Percentiles rank a stretch among this genome's conserved stretches.
These are phyloP conservation scores for Apeira syringaria DNA, from an alignment of 2,888 invertebrate genomes.

Conservation along the genomic window DNA sequence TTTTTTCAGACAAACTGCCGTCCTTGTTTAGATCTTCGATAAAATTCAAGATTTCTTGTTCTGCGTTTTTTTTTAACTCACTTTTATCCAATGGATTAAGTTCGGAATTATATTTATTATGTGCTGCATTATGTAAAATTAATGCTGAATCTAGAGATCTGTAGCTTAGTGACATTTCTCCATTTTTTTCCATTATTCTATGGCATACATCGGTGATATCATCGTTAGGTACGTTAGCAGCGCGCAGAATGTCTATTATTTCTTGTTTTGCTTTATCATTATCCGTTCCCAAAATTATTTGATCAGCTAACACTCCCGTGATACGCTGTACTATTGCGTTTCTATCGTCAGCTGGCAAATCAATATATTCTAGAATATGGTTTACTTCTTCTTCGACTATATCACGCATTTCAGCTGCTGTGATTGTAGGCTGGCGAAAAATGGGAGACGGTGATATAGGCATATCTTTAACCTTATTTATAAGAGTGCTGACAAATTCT, in stretches of 20 bases:
- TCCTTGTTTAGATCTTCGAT: constrained; percentile 25
- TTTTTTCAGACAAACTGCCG: constrained; percentile 9
- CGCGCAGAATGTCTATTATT: constrained; percentile 25
- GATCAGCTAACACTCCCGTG: constrained; percentile 27
- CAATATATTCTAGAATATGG: constrained; percentile 21
- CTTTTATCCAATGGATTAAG: constrained; percentile 6
- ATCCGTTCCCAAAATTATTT: constrained; percentile 26
- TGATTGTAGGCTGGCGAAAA: not conserved
- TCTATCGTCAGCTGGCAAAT: constrained; percentile 9
- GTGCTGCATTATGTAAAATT: not conserved
- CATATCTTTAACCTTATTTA: constrained; percentile 17
- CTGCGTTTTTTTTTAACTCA: constrained; percentile 21
- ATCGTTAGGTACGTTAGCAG: constrained; percentile 22
- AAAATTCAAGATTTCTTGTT: constrained; percentile 29
- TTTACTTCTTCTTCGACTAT: constrained; percentile 22
- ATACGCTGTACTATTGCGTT: constrained; percentile 25
- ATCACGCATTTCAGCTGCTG: constrained; percentile 9
- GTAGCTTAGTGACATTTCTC: constrained; percentile 16
- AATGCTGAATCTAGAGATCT: constrained; percentile 7
- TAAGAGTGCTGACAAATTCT: constrained; percentile 22
- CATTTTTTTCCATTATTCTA: constrained; percentile 20
- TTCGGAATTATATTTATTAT: not conserved
- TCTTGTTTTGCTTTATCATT: constrained; percentile 17
- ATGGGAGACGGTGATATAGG: not conserved
- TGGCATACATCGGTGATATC: constrained; percentile 24